Base-by-base conservation (phyloP, 2,113 vertebrate genomes). In the Coryphaenoides rupestris region DNA sequence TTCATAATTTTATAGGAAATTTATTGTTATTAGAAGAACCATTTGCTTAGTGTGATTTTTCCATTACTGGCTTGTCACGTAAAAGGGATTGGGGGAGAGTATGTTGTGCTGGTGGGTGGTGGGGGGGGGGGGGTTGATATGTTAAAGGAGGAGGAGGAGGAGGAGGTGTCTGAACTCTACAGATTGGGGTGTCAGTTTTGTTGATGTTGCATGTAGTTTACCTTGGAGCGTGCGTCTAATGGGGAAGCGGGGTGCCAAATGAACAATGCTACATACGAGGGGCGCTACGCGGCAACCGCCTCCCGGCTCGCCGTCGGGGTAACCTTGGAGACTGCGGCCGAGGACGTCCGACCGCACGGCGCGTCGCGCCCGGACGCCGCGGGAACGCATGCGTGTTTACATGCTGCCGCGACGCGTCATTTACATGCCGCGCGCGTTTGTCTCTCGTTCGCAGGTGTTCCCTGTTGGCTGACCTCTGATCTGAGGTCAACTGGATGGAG, bases 41-140 rank as follows among this genome's bases (percentile, higher is more conserved):
- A 98, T 98, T 98, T 98, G 94, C 95, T 98, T 96, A 94, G 95
- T 94, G 95, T 98, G 94, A 94, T 96, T 95, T 98, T 98, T 97
- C 96, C 94, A 96, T 98, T 96, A 98, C 94, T 90, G 88, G 88
- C 93, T 95, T 98, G 95, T 98, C 95, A 98, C 91, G 91, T n/a
- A 50, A 40, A 40, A 40, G 13, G 90, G 91, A 92, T n/a, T n/a
- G n/a, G n/a, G n/a, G n/a, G n/a, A n/a, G n/a, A n/a, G n/a, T n/a
- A n/a, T n/a, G n/a, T n/a, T n/a, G n/a, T n/a, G n/a, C n/a, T n/a
- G 92, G 92, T 94, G 93, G 94, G 96, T 96, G 94, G 96, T 95
- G 92, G 88, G 88, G 90, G 91, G 82, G 89, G 90, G 47, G 46
- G 28, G 52, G 63, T n/a, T n/a, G n/a, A n/a, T n/a, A n/a, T n/a